Conservation (phyloP, 2,888 invertebrate genomes). For the Pristionchus japonicus region DNA sequence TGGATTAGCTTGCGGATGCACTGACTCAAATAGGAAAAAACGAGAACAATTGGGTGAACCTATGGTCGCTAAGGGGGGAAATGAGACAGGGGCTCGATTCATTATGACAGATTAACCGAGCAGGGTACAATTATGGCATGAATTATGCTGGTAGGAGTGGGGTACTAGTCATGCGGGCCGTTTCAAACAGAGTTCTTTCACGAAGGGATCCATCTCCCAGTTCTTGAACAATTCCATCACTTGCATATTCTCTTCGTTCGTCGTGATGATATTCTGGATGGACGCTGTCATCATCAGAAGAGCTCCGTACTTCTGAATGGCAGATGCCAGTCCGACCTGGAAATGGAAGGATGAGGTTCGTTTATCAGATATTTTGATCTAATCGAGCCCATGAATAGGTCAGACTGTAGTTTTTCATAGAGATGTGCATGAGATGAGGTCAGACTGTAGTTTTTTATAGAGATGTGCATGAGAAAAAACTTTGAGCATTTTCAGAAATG, state of each 20-base stretch:
- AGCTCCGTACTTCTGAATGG: conserved; percentile 66
- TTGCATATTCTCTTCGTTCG: conserved; percentile 75
- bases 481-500: too few relatives aligned
- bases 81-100: neutral
- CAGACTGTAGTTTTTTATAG: too few relatives aligned
- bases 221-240: conserved; percentile 73
- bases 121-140: neutral
- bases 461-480: too few relatives aligned
- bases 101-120: neutral
- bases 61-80: neutral
- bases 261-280: conserved; percentile 73
- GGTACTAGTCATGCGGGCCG: neutral
- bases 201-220: conserved; percentile 68
- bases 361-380: too few relatives aligned
- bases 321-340: conserved; percentile 53
- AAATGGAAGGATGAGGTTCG: too few relatives aligned
- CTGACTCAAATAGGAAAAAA: neutral
- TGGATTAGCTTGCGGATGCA: conserved; percentile 9
- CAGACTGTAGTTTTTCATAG: too few relatives aligned
- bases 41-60: conserved; percentile 23
- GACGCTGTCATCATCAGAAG: conserved; percentile 68
- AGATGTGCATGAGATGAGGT: too few relatives aligned
- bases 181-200: conserved; percentile 56
- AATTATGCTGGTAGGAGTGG: neutral
- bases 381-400: too few relatives aligned